These are phyloP conservation scores for Manacus vitellinus DNA, from an alignment of 2,113 vertebrate species.

Conservation along the genomic window DNA sequence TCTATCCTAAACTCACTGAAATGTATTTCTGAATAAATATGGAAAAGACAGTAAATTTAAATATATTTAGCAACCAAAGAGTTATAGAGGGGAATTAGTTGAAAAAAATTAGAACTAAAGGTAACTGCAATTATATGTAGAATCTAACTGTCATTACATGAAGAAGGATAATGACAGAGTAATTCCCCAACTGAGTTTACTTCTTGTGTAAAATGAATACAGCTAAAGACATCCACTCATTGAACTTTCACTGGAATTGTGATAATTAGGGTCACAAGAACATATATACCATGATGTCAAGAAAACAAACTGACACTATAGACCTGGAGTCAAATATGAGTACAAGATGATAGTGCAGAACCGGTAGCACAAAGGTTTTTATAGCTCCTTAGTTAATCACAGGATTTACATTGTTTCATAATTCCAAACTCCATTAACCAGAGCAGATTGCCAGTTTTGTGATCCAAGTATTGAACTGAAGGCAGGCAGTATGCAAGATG, in stretches of 20 bases:
- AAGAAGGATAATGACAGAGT: slow-evolving; percentile 29
- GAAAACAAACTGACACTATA: slow-evolving; percentile 33
- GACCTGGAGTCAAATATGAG: slow-evolving; percentile 25
- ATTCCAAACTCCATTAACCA: slow-evolving; percentile 50
- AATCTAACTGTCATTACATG: slow-evolving; percentile 18
- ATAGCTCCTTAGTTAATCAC: slow-evolving; percentile 47
- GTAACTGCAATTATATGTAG: slow-evolving; percentile 1
- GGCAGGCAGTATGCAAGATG: background rate
- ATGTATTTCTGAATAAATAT: background rate
- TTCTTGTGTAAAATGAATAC: background rate
- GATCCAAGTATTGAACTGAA: slow-evolving; percentile 27
- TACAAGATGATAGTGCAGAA: slow-evolving; percentile 39
- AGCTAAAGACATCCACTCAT: slow-evolving; percentile 14
- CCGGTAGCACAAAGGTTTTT: slow-evolving; percentile 29
- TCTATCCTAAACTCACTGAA: background rate
- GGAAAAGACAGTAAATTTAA: background rate
- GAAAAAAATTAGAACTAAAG: slow-evolving; percentile 28
- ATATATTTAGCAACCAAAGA: background rate
- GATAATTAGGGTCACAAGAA: slow-evolving; percentile 36
- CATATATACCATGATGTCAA: slow-evolving; percentile 8
- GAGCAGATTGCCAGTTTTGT: slow-evolving; percentile 26
- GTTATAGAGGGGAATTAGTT: background rate
- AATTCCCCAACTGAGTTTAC: slow-evolving; percentile 12
- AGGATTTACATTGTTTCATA: slow-evolving; percentile 57
- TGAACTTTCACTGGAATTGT: background rate